Percentiles rank a stretch among this genome's conserved stretches.
Conservation (phyloP, 2,113 vertebrate species). For the Apus apus region DNA sequence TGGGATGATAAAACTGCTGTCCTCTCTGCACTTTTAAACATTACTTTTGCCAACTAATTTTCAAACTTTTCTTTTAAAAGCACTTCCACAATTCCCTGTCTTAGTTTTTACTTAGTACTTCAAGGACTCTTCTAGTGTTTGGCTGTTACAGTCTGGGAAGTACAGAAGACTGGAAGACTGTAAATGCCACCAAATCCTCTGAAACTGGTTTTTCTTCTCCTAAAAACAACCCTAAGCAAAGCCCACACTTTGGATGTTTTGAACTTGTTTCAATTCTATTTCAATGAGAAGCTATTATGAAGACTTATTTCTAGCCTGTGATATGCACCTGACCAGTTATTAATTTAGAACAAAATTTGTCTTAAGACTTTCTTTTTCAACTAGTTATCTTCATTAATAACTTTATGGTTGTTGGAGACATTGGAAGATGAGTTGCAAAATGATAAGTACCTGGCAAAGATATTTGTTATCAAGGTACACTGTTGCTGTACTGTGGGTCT, state of each 20-base stretch:
- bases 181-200: not conserved
- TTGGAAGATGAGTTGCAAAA: not conserved
- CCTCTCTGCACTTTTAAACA: not conserved
- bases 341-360: not conserved
- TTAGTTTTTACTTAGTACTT: not conserved
- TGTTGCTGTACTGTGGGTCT: not conserved
- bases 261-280: not conserved
- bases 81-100: accelerated
- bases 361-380: not conserved
- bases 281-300: not conserved
- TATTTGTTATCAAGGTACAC: not conserved
- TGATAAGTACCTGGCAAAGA: not conserved
- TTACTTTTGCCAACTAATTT: not conserved
- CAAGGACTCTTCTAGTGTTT: not conserved
- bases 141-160: not conserved
- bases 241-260: not conserved
- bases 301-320: not conserved
- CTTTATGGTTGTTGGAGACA: not conserved
- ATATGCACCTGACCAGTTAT: not conserved
- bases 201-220: not conserved
- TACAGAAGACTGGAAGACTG: not conserved
- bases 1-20: not conserved
- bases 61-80: not conserved
- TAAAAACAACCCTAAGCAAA: not conserved
- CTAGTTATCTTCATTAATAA: not conserved